Evolutionary conservation across 2,113 vertebrate species (phyloP), one percentile per base, ranked within the genome.

Genomic region (Lepisosteus osseus): DNA sequence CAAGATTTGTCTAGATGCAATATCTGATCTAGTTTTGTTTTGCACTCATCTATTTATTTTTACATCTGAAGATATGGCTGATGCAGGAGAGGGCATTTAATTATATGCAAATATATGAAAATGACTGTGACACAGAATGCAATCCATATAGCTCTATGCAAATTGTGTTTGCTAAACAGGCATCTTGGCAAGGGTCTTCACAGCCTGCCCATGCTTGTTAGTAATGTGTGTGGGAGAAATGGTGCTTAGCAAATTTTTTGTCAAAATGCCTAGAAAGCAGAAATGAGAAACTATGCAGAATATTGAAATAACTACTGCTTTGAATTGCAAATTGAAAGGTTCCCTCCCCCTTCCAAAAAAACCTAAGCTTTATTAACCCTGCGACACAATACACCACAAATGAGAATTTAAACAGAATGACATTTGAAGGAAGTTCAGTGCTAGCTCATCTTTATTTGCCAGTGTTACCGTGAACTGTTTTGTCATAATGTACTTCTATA

Each of bases 31-130:
- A 29, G 29, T 29, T 29, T 29, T 29, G 29, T 29, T 29, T 29
- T 29, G 47, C 69, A 71, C 83, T 74, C 87, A 82, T 87, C 88
- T 86, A 84, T 83, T 87, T 88, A 79, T 83, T 87, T 89, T 83
- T 82, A 76, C 82, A 82, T 83, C 85, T 77, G 81, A 89, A 89
- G 84, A 88, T 70, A 68, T 80, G 76, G 74, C 71, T 3, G 76
- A 81, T 79, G 86, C 82, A 77, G 74, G 62, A 78, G 71, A 70
- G 68, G 67, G 80, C 80, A 88, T 87, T 29, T 90, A 87, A 90
- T 89, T 87, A 78, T 84, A 92, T 92, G 90, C 89, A 89, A 91
- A 91, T 89, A 40, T 74, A 86, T 89, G 85, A 82, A 90, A 87
- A 90, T 88, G 84, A 81, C 77, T 76, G 73, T 87, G 90, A 87